A percentile compares a stretch with the other conserved stretches of the same genome.
phyloP scores from a whole-genome alignment of 2,797 vertebrate genomes.

The Silurus aristotelis region DNA sequence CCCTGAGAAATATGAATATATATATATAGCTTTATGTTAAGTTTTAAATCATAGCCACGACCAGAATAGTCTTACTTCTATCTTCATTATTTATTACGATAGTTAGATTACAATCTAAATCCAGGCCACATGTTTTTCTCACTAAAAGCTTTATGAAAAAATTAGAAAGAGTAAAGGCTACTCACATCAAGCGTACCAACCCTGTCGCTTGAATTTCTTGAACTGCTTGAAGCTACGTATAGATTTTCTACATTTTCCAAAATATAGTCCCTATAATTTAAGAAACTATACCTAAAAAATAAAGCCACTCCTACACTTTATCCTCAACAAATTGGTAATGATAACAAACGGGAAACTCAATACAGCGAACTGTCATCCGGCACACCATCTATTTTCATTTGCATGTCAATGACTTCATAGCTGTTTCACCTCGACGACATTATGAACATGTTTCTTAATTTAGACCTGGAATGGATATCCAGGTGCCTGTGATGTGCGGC shows the following conservation, averaged over 20 bases:
- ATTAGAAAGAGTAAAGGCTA: not conserved
- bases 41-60: not conserved
- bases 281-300: not conserved
- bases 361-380: constrained; percentile 7
- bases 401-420: constrained; percentile 32
- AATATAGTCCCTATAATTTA: not conserved
- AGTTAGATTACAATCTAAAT: not conserved
- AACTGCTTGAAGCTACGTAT: not conserved
- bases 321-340: constrained; percentile 7
- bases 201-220: not conserved
- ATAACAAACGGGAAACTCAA: constrained; percentile 37
- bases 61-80: not conserved
- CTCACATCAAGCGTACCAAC: not conserved
- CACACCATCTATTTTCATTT: constrained; percentile 21
- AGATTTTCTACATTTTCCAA: not conserved
- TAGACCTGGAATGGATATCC: constrained; percentile 35
- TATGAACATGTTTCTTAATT: constrained; percentile 37
- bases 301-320: not conserved
- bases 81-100: not conserved
- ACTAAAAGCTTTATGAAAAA: not conserved
- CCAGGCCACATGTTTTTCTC: no score
- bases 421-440: constrained; percentile 37
- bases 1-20: not conserved
- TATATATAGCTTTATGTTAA: not conserved
- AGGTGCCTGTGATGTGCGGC: constrained; percentile 32